Base-by-base conservation (phyloP, 2,113 vertebrate species). In the Todiramphus chloris region DNA sequence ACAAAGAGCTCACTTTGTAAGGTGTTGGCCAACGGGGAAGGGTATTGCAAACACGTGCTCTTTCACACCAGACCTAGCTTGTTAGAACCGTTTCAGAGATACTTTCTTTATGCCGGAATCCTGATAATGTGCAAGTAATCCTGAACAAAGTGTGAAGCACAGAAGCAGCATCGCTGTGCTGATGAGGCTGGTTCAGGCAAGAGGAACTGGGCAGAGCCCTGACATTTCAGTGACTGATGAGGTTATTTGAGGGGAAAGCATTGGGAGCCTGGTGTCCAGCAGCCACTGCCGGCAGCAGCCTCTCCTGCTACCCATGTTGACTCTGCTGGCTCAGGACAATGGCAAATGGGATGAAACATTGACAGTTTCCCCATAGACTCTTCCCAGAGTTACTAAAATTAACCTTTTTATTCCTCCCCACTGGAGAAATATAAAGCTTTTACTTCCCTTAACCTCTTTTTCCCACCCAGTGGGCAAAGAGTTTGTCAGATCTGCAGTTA, bases 371-470 rank as follows among this genome's bases (percentile, higher is more conserved):
- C 86, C 67, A 56, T 35, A 85, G 72, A 89, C 87, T 93, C 93
- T 96, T 96, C 90, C 92, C 96, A 93, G 94, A 94, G 84, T 93
- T 94, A 92, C 93, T 88, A 93, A 96, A 96, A 94, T 94, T 93
- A 92, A 94, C 91, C 92, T 96, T 88, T 95, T 93, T 96, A 96
- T 93, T 94, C 89, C 77, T 46, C 87, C 80, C 78, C 76, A 14
- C 89, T 94, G 92, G 81, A 96, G 91, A 96, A 95, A 87, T 51
- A 96, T 62, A 97, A 96, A 96, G 93, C 87, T 87, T 92, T 96
- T 96, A 76, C 83, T 96, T 96, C 87, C 74, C 63, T 87, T 94
- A 94, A 83, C 92, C 82, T 91, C 59, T 53, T 73, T 96, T 97
- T 92, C 92, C 90, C 90, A 96, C 90, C 89, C 95, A 96, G 77